Conservation (phyloP, 2,113 vertebrate genomes). For the Bagarius yarrelli region DNA sequence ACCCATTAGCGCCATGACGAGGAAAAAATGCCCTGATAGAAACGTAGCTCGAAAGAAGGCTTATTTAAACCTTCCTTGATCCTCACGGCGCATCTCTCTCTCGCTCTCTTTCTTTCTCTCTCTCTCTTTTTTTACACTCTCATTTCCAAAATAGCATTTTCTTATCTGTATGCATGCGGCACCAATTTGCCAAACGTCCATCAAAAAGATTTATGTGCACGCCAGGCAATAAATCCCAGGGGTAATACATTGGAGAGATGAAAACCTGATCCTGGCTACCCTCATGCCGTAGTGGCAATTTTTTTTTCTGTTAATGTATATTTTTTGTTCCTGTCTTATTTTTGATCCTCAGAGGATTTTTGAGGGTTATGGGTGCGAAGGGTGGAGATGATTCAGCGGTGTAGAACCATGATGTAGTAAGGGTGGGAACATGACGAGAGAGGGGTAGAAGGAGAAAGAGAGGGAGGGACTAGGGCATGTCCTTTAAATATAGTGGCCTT, state of each 20-base stretch:
- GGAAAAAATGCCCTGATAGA: background rate
- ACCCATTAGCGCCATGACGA: slow-evolving; percentile 30
- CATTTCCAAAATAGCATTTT: slow-evolving; percentile 53
- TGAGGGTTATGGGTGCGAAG: background rate
- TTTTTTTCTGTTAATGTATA: background rate
- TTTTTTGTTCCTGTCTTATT: background rate
- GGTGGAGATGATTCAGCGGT: slow-evolving; percentile 37
- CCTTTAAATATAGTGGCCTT: slow-evolving; percentile 9
- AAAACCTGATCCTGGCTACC: slow-evolving; percentile 37
- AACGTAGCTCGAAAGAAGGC: background rate
- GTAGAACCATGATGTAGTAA: slow-evolving; percentile 55
- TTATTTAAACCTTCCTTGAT: slow-evolving; percentile 27
- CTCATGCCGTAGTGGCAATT: background rate
- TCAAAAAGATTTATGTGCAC: slow-evolving; percentile 65
- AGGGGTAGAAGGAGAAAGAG: slow-evolving; percentile 3
- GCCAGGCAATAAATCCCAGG: slow-evolving; percentile 43
- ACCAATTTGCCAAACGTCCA: slow-evolving; percentile 60
- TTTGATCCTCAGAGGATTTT: background rate
- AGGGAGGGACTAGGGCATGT: slow-evolving; percentile 4
- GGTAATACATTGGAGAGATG: slow-evolving; percentile 51
- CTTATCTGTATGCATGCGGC: slow-evolving; percentile 55
- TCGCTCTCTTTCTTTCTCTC: too few species aligned
- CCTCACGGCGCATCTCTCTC: background rate
- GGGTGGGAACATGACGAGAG: slow-evolving; percentile 54
- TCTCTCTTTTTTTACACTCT: too few species aligned